phyloP scores from a whole-genome alignment of 2,797 vertebrate species.

The Coilia nasus region DNA sequence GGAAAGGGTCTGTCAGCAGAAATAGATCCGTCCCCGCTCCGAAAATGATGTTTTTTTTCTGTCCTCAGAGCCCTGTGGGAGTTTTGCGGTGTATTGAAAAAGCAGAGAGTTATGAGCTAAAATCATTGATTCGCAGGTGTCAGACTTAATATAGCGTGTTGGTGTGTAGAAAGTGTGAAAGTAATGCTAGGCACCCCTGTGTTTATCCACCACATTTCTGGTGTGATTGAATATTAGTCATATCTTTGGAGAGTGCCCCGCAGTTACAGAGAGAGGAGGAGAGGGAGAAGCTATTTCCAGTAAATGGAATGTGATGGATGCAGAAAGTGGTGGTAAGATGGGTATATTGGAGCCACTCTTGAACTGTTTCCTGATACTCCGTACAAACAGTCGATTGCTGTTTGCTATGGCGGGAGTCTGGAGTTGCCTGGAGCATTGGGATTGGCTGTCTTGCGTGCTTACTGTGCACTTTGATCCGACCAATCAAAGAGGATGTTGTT shows the following conservation, averaged over 20 bases:
- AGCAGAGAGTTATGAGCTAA: not conserved
- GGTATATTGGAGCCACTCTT: not conserved
- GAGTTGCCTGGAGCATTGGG: not conserved
- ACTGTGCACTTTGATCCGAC: not conserved
- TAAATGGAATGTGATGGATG: not conserved
- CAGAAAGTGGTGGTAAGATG: not conserved
- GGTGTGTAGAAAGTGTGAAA: not conserved
- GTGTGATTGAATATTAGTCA: not conserved
- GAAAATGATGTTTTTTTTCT: not conserved
- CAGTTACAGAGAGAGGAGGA: not conserved
- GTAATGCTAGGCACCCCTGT: not conserved
- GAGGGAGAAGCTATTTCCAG: not conserved
- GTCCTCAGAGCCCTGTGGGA: not conserved
- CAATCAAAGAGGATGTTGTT: not conserved
- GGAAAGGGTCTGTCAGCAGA: conserved; percentile 1
- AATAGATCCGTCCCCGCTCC: conserved; percentile 4
- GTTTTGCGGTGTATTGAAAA: not conserved
- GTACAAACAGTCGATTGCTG: not conserved
- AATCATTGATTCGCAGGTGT: conserved; percentile 13
- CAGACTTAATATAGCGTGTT: conserved; percentile 4
- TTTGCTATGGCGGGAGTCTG: not conserved
- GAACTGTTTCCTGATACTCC: not conserved
- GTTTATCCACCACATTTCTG: not conserved
- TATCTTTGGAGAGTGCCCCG: not conserved
- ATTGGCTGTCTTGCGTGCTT: not conserved